Conservation (phyloP, 2,888 invertebrate genomes). For the Drosophila demipolita region DNA sequence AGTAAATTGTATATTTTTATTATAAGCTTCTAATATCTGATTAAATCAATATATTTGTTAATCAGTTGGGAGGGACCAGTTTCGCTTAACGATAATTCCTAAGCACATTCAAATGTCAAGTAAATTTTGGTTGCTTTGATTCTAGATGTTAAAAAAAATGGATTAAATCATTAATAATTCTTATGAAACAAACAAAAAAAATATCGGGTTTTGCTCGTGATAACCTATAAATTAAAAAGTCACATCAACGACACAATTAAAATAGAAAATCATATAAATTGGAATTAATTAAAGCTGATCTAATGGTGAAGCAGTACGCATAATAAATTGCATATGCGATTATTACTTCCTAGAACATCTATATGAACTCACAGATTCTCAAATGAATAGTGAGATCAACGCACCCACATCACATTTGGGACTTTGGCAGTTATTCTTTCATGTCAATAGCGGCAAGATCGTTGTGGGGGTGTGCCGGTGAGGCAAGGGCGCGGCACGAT, state of each 20-base stretch:
- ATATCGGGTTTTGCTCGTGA: slow-evolving; percentile 22
- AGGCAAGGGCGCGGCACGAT: slow-evolving; percentile 55
- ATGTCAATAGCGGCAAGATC: slow-evolving; percentile 15
- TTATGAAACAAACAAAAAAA: not conserved
- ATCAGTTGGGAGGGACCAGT: not conserved
- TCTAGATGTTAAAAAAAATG: not conserved
- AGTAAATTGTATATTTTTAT: not conserved
- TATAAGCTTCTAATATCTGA: not conserved
- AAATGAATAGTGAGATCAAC: slow-evolving; percentile 65
- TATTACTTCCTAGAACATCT: slow-evolving; percentile 66
- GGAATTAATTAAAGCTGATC: slow-evolving; percentile 58
- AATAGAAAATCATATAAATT: slow-evolving; percentile 62
- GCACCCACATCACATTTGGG: slow-evolving; percentile 66
- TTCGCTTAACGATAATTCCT: not conserved
- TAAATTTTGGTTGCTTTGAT: not conserved
- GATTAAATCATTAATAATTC: not conserved
- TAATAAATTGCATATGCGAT: slow-evolving; percentile 68
- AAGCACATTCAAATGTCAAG: not conserved
- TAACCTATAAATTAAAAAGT: slow-evolving; percentile 24
- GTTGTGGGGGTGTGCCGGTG: slow-evolving; percentile 22
- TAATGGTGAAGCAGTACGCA: slow-evolving; percentile 49
- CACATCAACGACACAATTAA: slow-evolving; percentile 50
- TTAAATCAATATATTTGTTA: not conserved
- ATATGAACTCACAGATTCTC: slow-evolving; percentile 52
- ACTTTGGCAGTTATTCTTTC: slow-evolving; percentile 45